Evolutionary conservation across 1,140 invertebrate genomes (phyloP).

Genomic region (Bombus cullumanus): DNA sequence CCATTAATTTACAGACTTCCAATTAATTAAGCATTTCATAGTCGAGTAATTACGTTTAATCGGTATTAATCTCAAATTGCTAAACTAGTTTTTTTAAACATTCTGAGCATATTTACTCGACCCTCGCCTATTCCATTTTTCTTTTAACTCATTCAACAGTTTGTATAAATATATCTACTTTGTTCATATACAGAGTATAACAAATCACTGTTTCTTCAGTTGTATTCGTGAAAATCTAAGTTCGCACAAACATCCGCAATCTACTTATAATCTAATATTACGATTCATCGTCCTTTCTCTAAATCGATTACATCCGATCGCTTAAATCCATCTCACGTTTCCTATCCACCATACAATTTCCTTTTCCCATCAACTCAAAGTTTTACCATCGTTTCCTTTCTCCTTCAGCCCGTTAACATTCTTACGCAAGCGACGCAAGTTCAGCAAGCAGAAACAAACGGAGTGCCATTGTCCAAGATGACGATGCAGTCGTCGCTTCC

Average conservation of each 20-base stretch:
- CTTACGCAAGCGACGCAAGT: not conserved
- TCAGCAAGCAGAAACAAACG: not conserved
- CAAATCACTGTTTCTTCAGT: not conserved
- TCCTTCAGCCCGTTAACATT: too few species aligned
- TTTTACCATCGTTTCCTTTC: not conserved
- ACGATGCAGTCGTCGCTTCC: conserved; percentile 10
- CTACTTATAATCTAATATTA: not conserved
- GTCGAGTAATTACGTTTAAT: too few species aligned
- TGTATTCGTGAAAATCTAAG: not conserved
- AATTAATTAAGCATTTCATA: too few species aligned
- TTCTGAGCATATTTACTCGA: too few species aligned
- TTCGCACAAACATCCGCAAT: not conserved
- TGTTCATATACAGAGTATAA: too few species aligned
- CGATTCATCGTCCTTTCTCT: not conserved
- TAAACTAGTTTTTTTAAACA: too few species aligned
- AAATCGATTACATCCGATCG: not conserved
- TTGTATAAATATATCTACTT: too few species aligned
- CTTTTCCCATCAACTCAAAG: not conserved
- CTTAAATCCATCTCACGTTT: not conserved
- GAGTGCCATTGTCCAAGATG: not conserved
- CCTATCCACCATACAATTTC: not conserved
- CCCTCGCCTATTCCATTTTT: too few species aligned
- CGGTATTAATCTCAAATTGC: too few species aligned
- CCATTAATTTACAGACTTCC: not conserved
- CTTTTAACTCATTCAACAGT: too few species aligned